These are phyloP conservation scores for Eueremaeus valkanovi DNA, from an alignment of 2,888 invertebrate species.

Conservation along the genomic window DNA sequence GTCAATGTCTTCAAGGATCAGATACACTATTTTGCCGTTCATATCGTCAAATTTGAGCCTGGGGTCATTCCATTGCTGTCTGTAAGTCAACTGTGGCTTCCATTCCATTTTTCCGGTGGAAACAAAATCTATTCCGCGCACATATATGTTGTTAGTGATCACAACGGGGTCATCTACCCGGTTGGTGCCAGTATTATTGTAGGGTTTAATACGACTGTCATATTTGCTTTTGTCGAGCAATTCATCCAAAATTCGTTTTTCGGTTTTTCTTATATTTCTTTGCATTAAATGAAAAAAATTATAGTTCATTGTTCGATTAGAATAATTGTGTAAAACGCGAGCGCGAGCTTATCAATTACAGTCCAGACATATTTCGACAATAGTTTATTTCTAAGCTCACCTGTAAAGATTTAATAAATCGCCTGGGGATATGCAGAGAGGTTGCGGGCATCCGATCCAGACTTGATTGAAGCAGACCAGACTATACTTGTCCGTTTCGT, in stretches of 20 bases:
- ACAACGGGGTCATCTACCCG: background rate
- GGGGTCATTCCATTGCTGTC: constrained; percentile 16
- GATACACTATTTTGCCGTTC: background rate
- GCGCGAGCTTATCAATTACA: too few species aligned
- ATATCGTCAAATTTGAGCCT: background rate
- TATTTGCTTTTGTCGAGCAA: constrained; percentile 1
- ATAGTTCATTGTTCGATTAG: too few species aligned
- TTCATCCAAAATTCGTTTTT: background rate
- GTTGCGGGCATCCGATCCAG: background rate
- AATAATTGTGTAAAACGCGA: too few species aligned
- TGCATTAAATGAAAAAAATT: too few species aligned
- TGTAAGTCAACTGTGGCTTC: constrained; percentile 18
- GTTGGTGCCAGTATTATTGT: background rate
- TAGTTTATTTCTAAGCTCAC: too few species aligned
- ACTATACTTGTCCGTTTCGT: constrained; percentile 13
- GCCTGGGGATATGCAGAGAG: background rate
- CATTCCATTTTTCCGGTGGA: background rate
- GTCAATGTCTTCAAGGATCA: background rate
- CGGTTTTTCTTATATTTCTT: too few species aligned
- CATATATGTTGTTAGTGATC: background rate
- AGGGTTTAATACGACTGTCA: background rate
- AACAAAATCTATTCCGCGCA: background rate
- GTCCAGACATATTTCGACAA: too few species aligned
- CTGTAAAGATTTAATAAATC: too few species aligned
- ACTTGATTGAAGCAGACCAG: constrained; percentile 6